phyloP scores from a whole-genome alignment of 2,797 vertebrate genomes.

The Protonibea diacanthus region DNA sequence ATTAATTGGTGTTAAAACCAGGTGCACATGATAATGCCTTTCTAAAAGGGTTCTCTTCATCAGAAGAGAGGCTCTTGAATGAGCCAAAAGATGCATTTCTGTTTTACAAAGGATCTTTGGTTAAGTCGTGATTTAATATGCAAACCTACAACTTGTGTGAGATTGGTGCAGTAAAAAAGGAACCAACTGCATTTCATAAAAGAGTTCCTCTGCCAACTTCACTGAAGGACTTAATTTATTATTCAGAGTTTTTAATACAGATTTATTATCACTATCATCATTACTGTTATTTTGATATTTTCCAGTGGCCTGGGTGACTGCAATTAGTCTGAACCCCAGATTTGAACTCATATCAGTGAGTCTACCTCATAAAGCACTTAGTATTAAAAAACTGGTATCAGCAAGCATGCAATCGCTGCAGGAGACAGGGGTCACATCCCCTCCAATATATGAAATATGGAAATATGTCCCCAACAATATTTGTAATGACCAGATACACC shows the following conservation, averaged over 20 bases:
- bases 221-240: neutral
- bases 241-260: neutral
- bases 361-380: neutral
- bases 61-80: neutral
- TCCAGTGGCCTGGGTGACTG: neutral
- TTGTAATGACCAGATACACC: neutral
- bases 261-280: conserved; percentile 5
- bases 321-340: neutral
- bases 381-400: neutral
- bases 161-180: neutral
- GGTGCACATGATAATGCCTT: neutral
- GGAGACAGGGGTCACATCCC: neutral
- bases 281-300: neutral
- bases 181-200: neutral
- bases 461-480: neutral
- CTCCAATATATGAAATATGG: conserved; percentile 14
- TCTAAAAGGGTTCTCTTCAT: neutral
- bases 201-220: neutral
- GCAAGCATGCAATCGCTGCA: neutral
- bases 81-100: neutral
- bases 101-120: neutral
- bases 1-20: neutral
- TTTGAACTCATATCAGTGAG: conserved; percentile 3
- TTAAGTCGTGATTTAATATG: neutral
- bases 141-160: neutral